Evolutionary conservation across 2,113 vertebrate species (phyloP).

Genomic region (Hemibagrus wyckioides): DNA sequence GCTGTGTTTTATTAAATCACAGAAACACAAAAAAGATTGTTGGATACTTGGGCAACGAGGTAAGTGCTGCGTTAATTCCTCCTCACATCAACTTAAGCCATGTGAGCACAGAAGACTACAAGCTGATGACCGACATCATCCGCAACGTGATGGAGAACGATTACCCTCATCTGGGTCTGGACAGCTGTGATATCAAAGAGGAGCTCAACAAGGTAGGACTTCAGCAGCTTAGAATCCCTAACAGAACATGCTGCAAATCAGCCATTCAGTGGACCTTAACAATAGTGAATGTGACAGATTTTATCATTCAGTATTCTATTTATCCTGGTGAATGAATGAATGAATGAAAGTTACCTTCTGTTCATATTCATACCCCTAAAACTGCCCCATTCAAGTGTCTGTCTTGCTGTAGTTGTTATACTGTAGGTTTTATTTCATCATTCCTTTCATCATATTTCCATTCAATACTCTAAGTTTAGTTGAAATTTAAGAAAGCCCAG

Average conservation of each 20-base stretch:
- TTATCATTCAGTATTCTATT: background rate
- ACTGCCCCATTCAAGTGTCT: background rate
- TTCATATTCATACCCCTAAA: background rate
- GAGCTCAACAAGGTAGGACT: constrained; percentile 89
- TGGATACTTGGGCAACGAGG: constrained; percentile 77
- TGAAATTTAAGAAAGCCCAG: background rate
- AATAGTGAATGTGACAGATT: background rate
- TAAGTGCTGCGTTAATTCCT: constrained; percentile 82
- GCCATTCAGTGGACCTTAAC: background rate
- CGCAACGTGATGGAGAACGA: constrained; percentile 78
- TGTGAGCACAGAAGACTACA: constrained; percentile 83
- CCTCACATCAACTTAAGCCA: constrained; percentile 87
- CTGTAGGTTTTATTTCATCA: too few relatives aligned
- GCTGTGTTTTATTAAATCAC: constrained; percentile 57
- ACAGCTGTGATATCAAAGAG: constrained; percentile 84
- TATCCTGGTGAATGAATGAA: background rate
- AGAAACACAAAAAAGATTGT: constrained; percentile 87
- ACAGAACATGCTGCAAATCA: constrained; percentile 3
- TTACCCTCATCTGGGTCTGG: constrained; percentile 79
- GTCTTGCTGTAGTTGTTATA: background rate
- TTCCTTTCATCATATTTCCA: too few relatives aligned
- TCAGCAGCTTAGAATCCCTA: background rate
- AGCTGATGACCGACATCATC: constrained; percentile 82
- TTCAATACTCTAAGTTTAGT: background rate
- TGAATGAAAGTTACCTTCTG: background rate